Percentiles rank a stretch among this genome's conserved stretches.
These are phyloP conservation scores for Macrophya annulata DNA, from an alignment of 2,888 invertebrate genomes.

Conservation along the genomic window DNA sequence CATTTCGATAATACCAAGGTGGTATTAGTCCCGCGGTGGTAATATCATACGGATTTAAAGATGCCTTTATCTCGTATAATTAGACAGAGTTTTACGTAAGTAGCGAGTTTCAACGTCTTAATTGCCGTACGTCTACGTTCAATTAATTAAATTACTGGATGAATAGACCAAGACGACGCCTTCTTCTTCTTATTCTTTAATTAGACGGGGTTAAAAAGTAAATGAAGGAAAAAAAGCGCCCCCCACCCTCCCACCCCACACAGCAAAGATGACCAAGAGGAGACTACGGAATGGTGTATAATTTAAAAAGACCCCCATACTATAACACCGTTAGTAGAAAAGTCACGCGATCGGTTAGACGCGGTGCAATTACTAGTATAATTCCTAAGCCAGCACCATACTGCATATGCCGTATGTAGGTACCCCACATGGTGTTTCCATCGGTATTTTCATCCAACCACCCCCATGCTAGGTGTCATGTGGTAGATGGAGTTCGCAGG, in stretches of 20 bases:
- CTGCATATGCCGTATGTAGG: neutral
- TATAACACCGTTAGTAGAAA: too few species aligned
- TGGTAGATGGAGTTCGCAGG: conserved; percentile 68
- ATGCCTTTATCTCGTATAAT: too few species aligned
- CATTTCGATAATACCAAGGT: neutral
- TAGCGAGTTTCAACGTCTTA: neutral
- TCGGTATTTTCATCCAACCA: conserved; percentile 64
- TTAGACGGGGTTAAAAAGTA: neutral
- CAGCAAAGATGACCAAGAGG: neutral
- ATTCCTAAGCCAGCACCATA: neutral
- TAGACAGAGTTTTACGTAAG: too few species aligned
- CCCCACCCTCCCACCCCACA: too few species aligned
- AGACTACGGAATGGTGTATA: neutral
- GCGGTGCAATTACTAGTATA: neutral
- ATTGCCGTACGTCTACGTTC: neutral
- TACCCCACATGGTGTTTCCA: conserved; percentile 43
- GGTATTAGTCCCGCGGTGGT: too few species aligned
- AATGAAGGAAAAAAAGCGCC: neutral
- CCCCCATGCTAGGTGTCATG: conserved; percentile 75
- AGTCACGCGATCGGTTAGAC: conserved; percentile 35
- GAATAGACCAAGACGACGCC: neutral
- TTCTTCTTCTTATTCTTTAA: neutral
- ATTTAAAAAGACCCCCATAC: neutral
- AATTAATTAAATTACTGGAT: neutral
- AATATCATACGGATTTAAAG: too few species aligned